Percentiles rank a stretch among this genome's conserved stretches.
These are phyloP conservation scores for Struthio camelus DNA, from an alignment of 2,113 vertebrate species.

Conservation along the genomic window DNA sequence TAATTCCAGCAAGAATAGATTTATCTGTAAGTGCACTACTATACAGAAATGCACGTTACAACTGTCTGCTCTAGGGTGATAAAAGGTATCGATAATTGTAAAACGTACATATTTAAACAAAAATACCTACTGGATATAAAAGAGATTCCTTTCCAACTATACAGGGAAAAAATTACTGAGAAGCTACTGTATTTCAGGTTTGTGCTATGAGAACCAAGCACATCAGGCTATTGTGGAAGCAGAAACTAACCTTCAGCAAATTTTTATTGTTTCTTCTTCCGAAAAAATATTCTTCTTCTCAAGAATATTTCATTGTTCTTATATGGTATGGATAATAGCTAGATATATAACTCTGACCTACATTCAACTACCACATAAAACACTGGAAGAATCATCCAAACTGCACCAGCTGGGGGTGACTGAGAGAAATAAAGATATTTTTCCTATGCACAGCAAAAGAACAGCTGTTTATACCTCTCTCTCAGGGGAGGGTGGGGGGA, in stretches of 20 bases:
- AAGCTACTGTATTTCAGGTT: not conserved
- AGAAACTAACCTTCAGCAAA: not conserved
- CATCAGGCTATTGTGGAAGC: not conserved
- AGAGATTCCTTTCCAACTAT: not conserved
- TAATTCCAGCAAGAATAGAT: not conserved
- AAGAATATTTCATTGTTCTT: not conserved
- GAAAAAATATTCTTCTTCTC: not conserved
- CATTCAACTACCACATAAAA: not conserved
- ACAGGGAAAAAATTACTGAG: not conserved
- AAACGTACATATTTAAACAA: not conserved
- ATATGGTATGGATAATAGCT: not conserved
- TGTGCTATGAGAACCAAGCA: not conserved
- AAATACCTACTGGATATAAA: not conserved
- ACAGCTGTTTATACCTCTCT: not conserved
- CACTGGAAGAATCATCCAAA: not conserved
- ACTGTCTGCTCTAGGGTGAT: not conserved
- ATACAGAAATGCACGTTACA: not conserved
- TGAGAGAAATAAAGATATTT: not conserved
- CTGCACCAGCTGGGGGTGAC: not conserved
- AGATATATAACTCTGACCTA: not conserved
- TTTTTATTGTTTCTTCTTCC: not conserved
- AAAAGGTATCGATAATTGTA: not conserved
- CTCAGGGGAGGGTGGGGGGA: too few species aligned
- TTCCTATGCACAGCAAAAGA: not conserved
- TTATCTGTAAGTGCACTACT: not conserved